These are phyloP conservation scores for Lepidurus packardi DNA, from an alignment of 1,140 invertebrate genomes.

Conservation along the genomic window DNA sequence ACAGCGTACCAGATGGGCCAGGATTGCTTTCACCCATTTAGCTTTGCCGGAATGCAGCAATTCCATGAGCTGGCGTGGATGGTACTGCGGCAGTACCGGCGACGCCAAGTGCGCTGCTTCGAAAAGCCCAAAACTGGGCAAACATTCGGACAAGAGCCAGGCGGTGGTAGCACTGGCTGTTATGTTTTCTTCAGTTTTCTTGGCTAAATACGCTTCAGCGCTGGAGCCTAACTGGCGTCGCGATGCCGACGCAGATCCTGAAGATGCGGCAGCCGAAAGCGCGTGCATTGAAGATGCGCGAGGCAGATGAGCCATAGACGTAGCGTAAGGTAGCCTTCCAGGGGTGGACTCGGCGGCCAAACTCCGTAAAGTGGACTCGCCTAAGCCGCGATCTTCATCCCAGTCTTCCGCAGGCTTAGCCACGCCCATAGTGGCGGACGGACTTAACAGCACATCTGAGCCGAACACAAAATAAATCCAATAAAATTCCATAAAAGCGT, in stretches of 20 bases:
- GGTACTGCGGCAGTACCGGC: slow-evolving; percentile 97
- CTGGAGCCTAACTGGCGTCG: background rate
- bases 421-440: background rate
- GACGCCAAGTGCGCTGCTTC: slow-evolving; percentile 93
- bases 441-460: slow-evolving; percentile 3
- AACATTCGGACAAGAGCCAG: slow-evolving; percentile 50
- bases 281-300: slow-evolving; percentile 34
- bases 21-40: slow-evolving; percentile 92
- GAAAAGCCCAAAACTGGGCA: slow-evolving; percentile 91
- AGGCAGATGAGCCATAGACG: slow-evolving; percentile 34
- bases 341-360: slow-evolving; percentile 31
- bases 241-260: background rate
- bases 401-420: slow-evolving; percentile 24
- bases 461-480: background rate
- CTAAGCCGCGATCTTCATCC: slow-evolving; percentile 33
- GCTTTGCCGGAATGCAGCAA: slow-evolving; percentile 95
- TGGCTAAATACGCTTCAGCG: background rate
- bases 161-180: background rate
- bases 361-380: slow-evolving; percentile 27
- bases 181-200: slow-evolving; percentile 24
- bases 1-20: slow-evolving; percentile 84
- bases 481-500: background rate
- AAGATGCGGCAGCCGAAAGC: slow-evolving; percentile 9
- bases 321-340: slow-evolving; percentile 31
- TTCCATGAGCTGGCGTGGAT: slow-evolving; percentile 98